A percentile compares a stretch with the other conserved stretches of the same genome.
Conservation (phyloP, 2,888 invertebrate species). For the Myopa tessellatipennis region DNA sequence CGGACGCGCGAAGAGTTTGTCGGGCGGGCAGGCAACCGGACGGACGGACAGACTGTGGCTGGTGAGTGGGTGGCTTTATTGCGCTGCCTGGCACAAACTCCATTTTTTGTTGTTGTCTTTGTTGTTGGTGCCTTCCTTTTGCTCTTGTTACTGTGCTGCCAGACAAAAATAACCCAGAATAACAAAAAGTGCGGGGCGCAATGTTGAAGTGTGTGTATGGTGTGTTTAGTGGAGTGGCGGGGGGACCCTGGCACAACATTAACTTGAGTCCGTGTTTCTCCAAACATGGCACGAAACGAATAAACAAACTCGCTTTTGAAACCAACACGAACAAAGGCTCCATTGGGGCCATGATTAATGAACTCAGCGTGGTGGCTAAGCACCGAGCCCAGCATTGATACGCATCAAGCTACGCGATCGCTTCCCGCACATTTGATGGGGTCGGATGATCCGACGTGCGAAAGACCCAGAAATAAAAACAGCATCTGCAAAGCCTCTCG, state of each 20-base stretch:
- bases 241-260: not conserved
- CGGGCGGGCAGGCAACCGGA: not conserved
- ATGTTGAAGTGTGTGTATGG: too few species aligned
- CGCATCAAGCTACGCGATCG: conserved; percentile 1
- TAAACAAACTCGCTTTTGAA: conserved; percentile 21
- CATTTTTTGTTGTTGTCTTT: conserved; percentile 33
- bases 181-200: not conserved
- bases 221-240: not conserved
- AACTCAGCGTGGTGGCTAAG: not conserved
- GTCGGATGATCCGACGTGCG: not conserved
- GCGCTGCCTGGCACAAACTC: conserved; percentile 15
- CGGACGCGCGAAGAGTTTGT: not conserved
- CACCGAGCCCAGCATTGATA: not conserved
- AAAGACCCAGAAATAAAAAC: conserved; percentile 1
- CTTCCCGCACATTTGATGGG: conserved; percentile 15
- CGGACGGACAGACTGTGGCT: conserved; percentile 10
- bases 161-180: not conserved
- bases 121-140: conserved; percentile 37
- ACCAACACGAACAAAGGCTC: conserved; percentile 1
- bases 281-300: conserved; percentile 13
- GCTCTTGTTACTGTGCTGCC: conserved; percentile 35
- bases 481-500: too few species aligned
- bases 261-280: conserved; percentile 21
- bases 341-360: conserved; percentile 24
- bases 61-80: conserved; percentile 27